Percentiles rank a stretch among this genome's conserved stretches.
These are phyloP conservation scores for Escarpia spicata DNA, from an alignment of 2,888 invertebrate species.

Conservation along the genomic window DNA sequence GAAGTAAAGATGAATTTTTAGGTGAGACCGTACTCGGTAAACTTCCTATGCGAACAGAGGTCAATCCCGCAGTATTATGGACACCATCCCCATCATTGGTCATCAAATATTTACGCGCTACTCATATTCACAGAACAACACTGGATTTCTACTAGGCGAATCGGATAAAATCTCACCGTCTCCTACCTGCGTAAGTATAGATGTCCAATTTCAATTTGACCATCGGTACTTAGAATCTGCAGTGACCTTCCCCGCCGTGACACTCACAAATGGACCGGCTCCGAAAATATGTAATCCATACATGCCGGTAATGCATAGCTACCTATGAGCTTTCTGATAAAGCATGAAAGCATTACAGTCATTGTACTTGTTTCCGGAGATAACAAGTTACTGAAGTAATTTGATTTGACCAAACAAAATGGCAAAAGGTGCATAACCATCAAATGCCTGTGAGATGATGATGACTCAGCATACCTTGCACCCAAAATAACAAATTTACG, in stretches of 20 bases:
- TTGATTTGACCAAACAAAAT: neutral
- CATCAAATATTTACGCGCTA: neutral
- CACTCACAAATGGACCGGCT: neutral
- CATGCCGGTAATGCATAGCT: neutral
- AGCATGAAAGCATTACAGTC: neutral
- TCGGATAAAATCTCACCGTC: neutral
- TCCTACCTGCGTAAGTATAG: neutral
- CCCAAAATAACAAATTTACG: neutral
- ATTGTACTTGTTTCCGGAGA: neutral
- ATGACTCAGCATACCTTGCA: neutral
- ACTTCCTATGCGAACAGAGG: neutral
- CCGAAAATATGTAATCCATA: slow-evolving; percentile 6
- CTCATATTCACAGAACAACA: neutral
- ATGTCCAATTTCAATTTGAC: slow-evolving; percentile 2
- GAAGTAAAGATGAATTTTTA: neutral
- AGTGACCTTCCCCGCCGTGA: neutral
- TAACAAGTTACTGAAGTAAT: slow-evolving; percentile 3
- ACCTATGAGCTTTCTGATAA: slow-evolving; percentile 1
- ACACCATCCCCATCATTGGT: neutral
- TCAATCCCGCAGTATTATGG: neutral
- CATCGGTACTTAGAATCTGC: neutral
- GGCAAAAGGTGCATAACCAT: neutral
- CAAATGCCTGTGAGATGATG: neutral
- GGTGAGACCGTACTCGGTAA: neutral
- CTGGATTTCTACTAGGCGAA: neutral